Evolutionary conservation across 2,888 invertebrate species (phyloP).

Genomic region (Diarsia rubi): DNA sequence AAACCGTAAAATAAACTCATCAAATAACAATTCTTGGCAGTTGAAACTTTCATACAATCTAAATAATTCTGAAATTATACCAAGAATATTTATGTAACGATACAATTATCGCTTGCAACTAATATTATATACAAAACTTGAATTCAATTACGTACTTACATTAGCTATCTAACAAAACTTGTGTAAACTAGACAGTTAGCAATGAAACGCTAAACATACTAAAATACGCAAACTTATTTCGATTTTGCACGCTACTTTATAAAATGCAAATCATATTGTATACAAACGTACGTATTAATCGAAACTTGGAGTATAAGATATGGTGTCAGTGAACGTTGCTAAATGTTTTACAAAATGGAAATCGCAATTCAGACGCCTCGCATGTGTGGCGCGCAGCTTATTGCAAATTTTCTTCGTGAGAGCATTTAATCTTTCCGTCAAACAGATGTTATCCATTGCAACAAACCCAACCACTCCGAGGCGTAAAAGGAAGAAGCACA

Average conservation of each 20-base stretch:
- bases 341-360: constrained; percentile 69
- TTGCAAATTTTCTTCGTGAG: constrained; percentile 76
- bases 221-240: constrained; percentile 38
- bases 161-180: constrained; percentile 1
- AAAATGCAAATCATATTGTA: constrained; percentile 73
- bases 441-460: constrained; percentile 85
- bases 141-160: constrained; percentile 3
- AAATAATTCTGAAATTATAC: neutral
- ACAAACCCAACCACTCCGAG: constrained; percentile 79
- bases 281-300: constrained; percentile 72
- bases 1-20: neutral
- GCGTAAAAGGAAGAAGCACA: constrained; percentile 87
- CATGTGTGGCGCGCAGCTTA: constrained; percentile 57
- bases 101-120: neutral
- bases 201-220: constrained; percentile 30
- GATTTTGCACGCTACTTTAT: constrained; percentile 66
- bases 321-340: constrained; percentile 65
- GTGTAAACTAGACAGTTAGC: constrained; percentile 22
- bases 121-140: neutral
- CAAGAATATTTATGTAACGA: neutral
- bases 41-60: neutral
- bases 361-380: constrained; percentile 62
- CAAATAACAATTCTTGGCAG: neutral
- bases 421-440: constrained; percentile 85
- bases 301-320: constrained; percentile 69